Evolutionary conservation across 1,140 invertebrate species (phyloP).

Genomic region (Eupristina koningsbergeri): DNA sequence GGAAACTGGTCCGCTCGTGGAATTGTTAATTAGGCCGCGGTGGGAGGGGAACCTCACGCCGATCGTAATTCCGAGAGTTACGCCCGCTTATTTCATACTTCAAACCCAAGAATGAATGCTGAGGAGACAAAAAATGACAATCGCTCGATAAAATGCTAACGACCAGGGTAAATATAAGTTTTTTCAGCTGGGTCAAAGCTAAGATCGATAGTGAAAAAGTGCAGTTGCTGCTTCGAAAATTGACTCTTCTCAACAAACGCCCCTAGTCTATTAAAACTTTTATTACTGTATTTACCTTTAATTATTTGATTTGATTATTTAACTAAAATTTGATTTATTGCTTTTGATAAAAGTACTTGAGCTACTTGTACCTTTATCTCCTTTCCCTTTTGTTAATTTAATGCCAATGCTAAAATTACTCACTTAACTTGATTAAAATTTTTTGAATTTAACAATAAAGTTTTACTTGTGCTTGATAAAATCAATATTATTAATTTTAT

Average conservation of each 20-base stretch:
- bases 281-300: not conserved
- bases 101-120: not conserved
- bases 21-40: conserved; percentile 26
- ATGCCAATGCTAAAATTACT: too few species aligned
- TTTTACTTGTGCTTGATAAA: not conserved
- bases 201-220: conserved; percentile 12
- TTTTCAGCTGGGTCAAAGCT: not conserved
- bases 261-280: not conserved
- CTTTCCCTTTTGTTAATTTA: too few species aligned
- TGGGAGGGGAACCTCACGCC: too few species aligned
- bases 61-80: conserved; percentile 22
- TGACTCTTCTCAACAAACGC: not conserved
- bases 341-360: not conserved
- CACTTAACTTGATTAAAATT: too few species aligned
- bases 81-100: conserved; percentile 20
- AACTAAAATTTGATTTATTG: conserved; percentile 11
- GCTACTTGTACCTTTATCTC: too few species aligned
- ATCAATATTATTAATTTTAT: not conserved
- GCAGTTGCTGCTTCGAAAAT: not conserved
- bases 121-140: conserved; percentile 8
- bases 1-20: conserved; percentile 36
- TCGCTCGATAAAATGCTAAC: conserved; percentile 21
- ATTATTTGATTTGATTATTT: not conserved
- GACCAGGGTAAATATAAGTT: conserved; percentile 26
- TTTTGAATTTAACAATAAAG: too few species aligned